Evolutionary conservation across 2,888 invertebrate genomes (phyloP), one percentile per base, ranked within the genome.

Genomic region (Eristalinus sepulchralis): DNA sequence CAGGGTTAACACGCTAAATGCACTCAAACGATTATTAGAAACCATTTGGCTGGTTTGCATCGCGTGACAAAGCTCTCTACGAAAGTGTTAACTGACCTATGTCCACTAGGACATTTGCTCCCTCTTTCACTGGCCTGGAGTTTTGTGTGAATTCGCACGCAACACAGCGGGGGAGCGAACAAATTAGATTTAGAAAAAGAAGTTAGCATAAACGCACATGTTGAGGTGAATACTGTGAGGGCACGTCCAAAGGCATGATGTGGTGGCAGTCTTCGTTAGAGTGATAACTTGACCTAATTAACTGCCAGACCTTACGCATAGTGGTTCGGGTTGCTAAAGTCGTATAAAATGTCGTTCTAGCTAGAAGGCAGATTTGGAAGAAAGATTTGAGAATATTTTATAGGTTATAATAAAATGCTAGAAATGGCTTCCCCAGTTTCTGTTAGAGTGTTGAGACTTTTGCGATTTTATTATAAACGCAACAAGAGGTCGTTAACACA

Each of bases 71-170:
- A 17, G 33, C 39, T 39, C 47, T 36, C 34, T 17, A 57, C 73
- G 24, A 13, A 76, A 77, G 84, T 85, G 84, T 81, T 77, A 77
- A 81, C 76, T 81, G 84, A 81, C 68, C 63, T 77, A 59, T 24
- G 72, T 64, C 63, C 57, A 81, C 59, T 77, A 59, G 36, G 53
- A 60, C 63, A 53, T 68, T 68, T 33, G 9, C 2, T 27, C 27
- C 27, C 27, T 27, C 27, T 27, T 27, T 27, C 27, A 27, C 59
- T 53, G 39, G 68, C 71, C 33, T 39, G 24, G 10, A 24, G 20
- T 17, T 71, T 31, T 47, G 31, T 27, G 17, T n/a, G 33, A 64
- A 39, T 62, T 63, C 20, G 64, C 85, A 85, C 72, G 82, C 85
- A 85, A 84, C 63, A 60, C 39, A 67, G 55, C 1, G 11, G 10